Evolutionary conservation across 2,113 vertebrate species (phyloP).

Genomic region (Pseudolaguvia tuberculata): DNA sequence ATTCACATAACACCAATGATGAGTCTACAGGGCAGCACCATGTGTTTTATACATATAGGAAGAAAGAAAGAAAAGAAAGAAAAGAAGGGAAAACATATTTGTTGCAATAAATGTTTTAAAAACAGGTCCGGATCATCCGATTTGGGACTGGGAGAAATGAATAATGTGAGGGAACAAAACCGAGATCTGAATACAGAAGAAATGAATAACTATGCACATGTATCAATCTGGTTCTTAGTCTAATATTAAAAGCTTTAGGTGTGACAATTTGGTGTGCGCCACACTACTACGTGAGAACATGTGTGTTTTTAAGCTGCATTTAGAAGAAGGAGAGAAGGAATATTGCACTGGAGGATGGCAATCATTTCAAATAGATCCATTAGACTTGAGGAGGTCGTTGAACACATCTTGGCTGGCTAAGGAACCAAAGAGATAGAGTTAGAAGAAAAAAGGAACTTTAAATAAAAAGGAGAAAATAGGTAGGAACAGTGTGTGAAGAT

Average conservation of each 20-base stretch:
- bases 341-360: constrained; percentile 37
- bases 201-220: constrained; percentile 8
- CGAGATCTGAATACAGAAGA: constrained; percentile 27
- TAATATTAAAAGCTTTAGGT: constrained; percentile 14
- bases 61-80: constrained; percentile 2
- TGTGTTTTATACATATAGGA: too few species aligned
- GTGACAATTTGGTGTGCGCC: constrained; percentile 36
- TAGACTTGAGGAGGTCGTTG: constrained; percentile 38
- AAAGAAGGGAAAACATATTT: constrained; percentile 30
- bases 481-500: constrained; percentile 57
- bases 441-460: constrained; percentile 47
- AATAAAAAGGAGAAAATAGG: constrained; percentile 8
- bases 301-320: constrained; percentile 43
- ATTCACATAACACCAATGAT: constrained; percentile 49
- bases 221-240: constrained; percentile 15
- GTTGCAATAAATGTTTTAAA: constrained; percentile 19
- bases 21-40: neutral
- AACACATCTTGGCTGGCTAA: constrained; percentile 47
- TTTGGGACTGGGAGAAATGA: constrained; percentile 35
- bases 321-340: constrained; percentile 37
- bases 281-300: constrained; percentile 41
- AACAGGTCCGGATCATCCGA: constrained; percentile 39
- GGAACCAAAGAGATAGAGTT: constrained; percentile 56
- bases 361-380: constrained; percentile 46
- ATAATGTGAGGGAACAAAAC: constrained; percentile 34